Evolutionary conservation across 2,797 vertebrate species (phyloP).

Genomic region (Vireo griseus): DNA sequence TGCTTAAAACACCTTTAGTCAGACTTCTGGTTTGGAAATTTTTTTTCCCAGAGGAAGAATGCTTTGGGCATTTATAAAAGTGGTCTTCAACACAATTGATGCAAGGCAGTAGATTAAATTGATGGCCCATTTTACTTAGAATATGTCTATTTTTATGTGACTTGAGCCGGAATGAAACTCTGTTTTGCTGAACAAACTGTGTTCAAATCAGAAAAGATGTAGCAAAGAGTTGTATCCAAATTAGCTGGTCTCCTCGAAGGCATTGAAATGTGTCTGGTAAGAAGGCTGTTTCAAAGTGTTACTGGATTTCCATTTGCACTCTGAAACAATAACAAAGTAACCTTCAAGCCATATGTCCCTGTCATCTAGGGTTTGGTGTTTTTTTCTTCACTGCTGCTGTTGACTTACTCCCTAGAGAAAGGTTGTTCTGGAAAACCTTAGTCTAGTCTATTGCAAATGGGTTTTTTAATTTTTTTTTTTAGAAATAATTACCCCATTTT

Average conservation of each 20-base stretch:
- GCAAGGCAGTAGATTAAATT: background rate
- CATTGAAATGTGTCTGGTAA: background rate
- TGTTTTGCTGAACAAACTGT: background rate
- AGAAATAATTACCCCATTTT: background rate
- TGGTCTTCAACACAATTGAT: background rate
- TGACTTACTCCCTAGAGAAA: background rate
- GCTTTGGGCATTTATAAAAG: background rate
- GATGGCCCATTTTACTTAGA: background rate
- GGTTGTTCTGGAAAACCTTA: background rate
- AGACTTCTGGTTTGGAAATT: background rate
- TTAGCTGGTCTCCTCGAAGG: background rate
- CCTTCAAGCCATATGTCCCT: rapidly evolving
- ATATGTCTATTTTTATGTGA: background rate
- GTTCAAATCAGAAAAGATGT: background rate
- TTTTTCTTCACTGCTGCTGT: background rate
- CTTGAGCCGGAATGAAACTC: background rate
- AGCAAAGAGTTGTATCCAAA: background rate
- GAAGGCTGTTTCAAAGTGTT: background rate
- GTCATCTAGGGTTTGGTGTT: background rate
- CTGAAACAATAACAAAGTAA: background rate
- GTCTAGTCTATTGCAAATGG: background rate
- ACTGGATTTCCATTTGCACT: background rate
- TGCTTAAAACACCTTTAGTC: background rate
- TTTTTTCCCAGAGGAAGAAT: background rate
- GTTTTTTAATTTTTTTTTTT: too few relatives aligned